Conservation (phyloP, 2,113 vertebrate genomes). For the Potamarius usumacintae region DNA sequence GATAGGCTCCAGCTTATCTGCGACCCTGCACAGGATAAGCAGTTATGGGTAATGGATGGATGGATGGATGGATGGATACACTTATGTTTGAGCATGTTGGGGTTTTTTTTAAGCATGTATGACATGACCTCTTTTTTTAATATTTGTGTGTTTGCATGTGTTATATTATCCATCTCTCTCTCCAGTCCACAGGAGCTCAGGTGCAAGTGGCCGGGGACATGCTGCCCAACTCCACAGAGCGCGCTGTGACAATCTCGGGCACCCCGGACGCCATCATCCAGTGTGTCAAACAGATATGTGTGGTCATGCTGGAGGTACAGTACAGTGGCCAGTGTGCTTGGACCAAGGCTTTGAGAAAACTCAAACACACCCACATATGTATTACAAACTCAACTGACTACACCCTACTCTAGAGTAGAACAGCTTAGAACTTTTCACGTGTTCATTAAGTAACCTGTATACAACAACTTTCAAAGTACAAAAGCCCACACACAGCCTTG, state of each 20-base stretch:
- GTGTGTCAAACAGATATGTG: slow-evolving; percentile 98
- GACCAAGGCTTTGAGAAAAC: slow-evolving; percentile 5
- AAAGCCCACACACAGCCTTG: not conserved
- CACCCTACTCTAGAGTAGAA: not conserved
- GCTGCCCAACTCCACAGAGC: slow-evolving; percentile 97
- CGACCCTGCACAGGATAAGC: no score
- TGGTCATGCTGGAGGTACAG: slow-evolving; percentile 98
- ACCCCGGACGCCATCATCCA: slow-evolving; percentile 98
- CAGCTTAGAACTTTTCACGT: not conserved
- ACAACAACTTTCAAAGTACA: not conserved
- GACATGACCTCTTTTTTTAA: not conserved
- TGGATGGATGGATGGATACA: not conserved
- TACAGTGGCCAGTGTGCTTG: slow-evolving; percentile 52
- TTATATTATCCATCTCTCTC: slow-evolving; percentile 24
- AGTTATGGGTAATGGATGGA: no score
- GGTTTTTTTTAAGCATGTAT: not conserved
- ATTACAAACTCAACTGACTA: not conserved
- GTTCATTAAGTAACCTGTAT: not conserved
- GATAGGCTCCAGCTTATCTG: no score
- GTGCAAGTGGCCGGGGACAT: slow-evolving; percentile 98
- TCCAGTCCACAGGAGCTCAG: slow-evolving; percentile 95
- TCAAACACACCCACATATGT: not conserved
- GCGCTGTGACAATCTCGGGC: slow-evolving; percentile 97
- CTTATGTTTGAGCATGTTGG: not conserved
- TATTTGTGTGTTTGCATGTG: not conserved